phyloP scores from a whole-genome alignment of 2,888 invertebrate species.

The Rhogogaster chlorosoma region DNA sequence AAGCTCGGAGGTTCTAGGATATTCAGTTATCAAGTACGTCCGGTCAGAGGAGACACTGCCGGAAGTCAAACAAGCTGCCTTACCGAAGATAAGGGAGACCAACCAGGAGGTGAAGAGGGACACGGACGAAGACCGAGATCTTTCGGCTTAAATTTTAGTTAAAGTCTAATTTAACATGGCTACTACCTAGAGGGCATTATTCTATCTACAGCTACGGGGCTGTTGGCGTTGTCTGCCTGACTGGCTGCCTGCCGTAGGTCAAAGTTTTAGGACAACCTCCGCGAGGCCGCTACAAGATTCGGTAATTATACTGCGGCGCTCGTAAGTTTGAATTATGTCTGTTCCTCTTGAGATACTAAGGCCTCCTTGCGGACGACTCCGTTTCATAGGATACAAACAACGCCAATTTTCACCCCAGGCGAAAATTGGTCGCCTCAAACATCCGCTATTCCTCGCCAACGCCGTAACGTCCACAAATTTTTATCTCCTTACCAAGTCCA shows the following conservation, averaged over 20 bases:
- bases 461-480: neutral
- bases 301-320: slow-evolving; percentile 73
- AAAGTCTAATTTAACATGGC: slow-evolving; percentile 62
- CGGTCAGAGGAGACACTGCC: slow-evolving; percentile 72
- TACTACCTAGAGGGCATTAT: slow-evolving; percentile 37
- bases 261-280: slow-evolving; percentile 62
- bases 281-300: slow-evolving; percentile 68
- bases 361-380: slow-evolving; percentile 36
- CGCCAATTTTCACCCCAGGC: slow-evolving; percentile 13
- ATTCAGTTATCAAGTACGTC: slow-evolving; percentile 73
- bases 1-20: slow-evolving; percentile 61
- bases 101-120: slow-evolving; percentile 47
- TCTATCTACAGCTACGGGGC: slow-evolving; percentile 14
- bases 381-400: neutral
- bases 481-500: neutral
- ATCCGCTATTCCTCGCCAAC: neutral
- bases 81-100: slow-evolving; percentile 69
- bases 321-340: slow-evolving; percentile 75
- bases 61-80: slow-evolving; percentile 75
- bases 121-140: slow-evolving; percentile 29
- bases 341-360: slow-evolving; percentile 62
- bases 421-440: neutral
- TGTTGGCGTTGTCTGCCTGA: neutral
- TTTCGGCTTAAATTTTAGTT: slow-evolving; percentile 65
- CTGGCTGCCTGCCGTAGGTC: slow-evolving; percentile 56